phyloP scores from a whole-genome alignment of 2,797 vertebrate species.

The Delichon dasypus region DNA sequence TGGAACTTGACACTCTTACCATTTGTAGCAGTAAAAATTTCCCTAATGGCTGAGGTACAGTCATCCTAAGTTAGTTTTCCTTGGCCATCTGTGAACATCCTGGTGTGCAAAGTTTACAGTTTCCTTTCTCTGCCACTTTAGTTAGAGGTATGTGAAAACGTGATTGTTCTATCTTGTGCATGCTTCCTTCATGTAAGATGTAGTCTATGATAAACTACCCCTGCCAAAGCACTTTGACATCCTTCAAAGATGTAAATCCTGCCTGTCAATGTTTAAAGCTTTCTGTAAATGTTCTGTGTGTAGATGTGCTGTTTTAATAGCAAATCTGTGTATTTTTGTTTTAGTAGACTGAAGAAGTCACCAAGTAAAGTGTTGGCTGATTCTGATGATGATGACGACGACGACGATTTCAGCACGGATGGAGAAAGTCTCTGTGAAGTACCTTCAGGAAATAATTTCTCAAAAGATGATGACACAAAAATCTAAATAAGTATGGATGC shows the following conservation, averaged over 20 bases:
- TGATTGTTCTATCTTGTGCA: not conserved
- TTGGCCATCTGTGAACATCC: not conserved
- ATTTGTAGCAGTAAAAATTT: not conserved
- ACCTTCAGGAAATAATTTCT: slow-evolving; percentile 79
- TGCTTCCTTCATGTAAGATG: not conserved
- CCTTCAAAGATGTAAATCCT: not conserved
- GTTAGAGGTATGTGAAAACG: not conserved
- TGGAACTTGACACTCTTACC: not conserved
- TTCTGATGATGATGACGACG: slow-evolving; percentile 79
- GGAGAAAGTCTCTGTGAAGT: slow-evolving; percentile 90
- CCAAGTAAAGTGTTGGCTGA: slow-evolving; percentile 84
- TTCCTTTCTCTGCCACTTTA: not conserved
- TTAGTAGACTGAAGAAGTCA: slow-evolving; percentile 85
- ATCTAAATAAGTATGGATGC: slow-evolving; percentile 50
- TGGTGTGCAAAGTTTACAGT: not conserved
- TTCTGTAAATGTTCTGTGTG: not conserved
- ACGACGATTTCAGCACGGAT: slow-evolving; percentile 87
- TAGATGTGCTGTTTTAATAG: not conserved
- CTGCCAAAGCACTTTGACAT: not conserved
- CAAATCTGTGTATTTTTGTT: not conserved
- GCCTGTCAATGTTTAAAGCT: not conserved
- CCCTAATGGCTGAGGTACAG: not conserved
- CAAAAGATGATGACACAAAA: slow-evolving; percentile 71
- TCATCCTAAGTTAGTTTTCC: not conserved
- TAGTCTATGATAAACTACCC: not conserved